Conservation (phyloP, 2,797 vertebrate genomes). For the Pempheris klunzingeri region DNA sequence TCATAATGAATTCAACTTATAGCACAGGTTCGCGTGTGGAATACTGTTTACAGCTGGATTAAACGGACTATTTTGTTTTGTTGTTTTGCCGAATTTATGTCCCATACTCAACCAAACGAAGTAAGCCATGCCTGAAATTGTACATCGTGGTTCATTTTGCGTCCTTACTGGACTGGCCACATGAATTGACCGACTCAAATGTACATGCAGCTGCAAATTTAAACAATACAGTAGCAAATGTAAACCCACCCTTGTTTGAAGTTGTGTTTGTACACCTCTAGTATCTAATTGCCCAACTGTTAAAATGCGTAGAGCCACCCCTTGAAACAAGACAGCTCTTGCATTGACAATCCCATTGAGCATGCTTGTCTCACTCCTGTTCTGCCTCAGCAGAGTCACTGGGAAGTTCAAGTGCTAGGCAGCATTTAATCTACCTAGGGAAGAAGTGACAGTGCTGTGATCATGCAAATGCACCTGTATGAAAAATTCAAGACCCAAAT, state of each 20-base stretch:
- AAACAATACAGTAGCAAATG: constrained; percentile 40
- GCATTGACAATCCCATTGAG: constrained; percentile 71
- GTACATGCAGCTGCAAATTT: constrained; percentile 23
- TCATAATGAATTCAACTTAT: constrained; percentile 1
- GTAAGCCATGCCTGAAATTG: constrained; percentile 2
- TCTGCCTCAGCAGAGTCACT: constrained; percentile 69
- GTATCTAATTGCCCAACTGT: constrained; percentile 70
- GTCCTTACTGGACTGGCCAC: constrained; percentile 11
- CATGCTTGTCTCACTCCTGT: constrained; percentile 70
- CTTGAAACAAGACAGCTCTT: constrained; percentile 75
- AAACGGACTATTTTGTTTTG: neutral
- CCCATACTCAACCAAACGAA: neutral
- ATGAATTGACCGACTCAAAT: constrained; percentile 12
- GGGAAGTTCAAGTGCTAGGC: constrained; percentile 63
- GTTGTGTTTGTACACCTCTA: constrained; percentile 39
- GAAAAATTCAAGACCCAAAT: constrained; percentile 83
- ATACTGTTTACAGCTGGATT: neutral
- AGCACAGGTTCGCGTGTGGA: neutral
- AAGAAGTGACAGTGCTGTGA: constrained; percentile 71
- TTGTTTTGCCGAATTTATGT: constrained; percentile 2
- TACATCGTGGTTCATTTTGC: neutral
- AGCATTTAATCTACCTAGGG: constrained; percentile 65
- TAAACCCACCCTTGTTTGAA: constrained; percentile 53
- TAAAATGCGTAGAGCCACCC: constrained; percentile 63
- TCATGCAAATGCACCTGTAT: constrained; percentile 83